Evolutionary conservation across 1,140 invertebrate genomes (phyloP), one percentile per base, ranked within the genome.

Genomic region (Tribolium castaneum): DNA sequence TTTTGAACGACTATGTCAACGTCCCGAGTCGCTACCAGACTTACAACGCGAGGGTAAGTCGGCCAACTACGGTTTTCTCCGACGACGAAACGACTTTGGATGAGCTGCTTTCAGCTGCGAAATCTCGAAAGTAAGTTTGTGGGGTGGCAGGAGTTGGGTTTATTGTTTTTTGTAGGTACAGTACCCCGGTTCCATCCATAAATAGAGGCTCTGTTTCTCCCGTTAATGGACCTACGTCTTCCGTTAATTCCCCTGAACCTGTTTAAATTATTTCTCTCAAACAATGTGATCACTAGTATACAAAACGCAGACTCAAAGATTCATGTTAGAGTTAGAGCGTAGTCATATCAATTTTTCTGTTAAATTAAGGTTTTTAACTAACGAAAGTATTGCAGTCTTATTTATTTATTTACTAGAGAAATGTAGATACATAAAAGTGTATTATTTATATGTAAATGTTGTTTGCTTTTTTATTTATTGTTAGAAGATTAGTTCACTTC

Each of bases 1-100:
- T 83, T 6, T 35, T 83, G 30, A 85, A 83, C 52, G 85, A 85
- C 78, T 86, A 86, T 75, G 84, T 85, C 10, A 85, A 86, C 72
- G 78, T 86, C 7, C 84, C 83, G 25, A 78, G 80, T 75, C 80
- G 80, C 10, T 83, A 83, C 22, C 81, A 82, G 66, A 83, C 81
- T 25, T 85, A 84, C 51, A 86, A 83, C 81, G 82, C 84, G 14
- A 79, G 81, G 79, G 81, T 84, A 51, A 81, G 76, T 19, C 80
- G 80, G 25, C 82, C 81, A 45, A 77, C 74, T 22, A 76, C 80
- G 10, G 39, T 83, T 35, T 83, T 83, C 75, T 79, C 83, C 6
- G 84, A 84, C 75, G 84, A 85, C 62, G 81, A 79, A 80, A 78
- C 78, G 78, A 76, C 71, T 75, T 79, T 82, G 78, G 83, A 84